A percentile compares a stretch with the other conserved stretches of the same genome.
These are phyloP conservation scores for Siniperca knerii DNA, from an alignment of 2,113 vertebrate species.

Conservation along the genomic window DNA sequence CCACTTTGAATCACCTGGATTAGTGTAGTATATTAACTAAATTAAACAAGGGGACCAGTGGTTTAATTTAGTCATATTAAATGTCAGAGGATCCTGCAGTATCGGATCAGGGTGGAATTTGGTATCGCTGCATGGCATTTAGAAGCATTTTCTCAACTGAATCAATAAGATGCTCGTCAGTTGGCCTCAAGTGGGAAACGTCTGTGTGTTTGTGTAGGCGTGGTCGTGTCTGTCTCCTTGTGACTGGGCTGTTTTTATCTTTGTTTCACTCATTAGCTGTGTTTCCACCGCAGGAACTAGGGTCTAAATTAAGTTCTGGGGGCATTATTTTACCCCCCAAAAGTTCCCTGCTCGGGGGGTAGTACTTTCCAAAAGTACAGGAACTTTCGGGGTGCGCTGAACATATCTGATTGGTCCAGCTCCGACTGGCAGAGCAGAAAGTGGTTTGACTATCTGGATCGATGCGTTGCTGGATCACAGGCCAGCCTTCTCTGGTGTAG, in stretches of 20 bases:
- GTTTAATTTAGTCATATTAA: constrained; percentile 38
- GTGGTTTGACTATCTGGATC: too few species aligned
- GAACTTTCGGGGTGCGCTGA: too few species aligned
- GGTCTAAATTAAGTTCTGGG: too few species aligned
- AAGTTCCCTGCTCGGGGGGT: too few species aligned
- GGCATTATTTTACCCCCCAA: too few species aligned
- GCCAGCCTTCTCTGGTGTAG: too few species aligned
- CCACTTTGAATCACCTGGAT: constrained; percentile 31
- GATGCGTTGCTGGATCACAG: too few species aligned
- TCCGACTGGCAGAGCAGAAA: too few species aligned
- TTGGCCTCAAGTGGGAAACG: constrained; percentile 7
- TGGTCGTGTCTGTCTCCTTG: constrained; percentile 20
- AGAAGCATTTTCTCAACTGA: background rate
- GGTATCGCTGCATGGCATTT: constrained; percentile 33
- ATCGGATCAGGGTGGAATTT: constrained; percentile 14
- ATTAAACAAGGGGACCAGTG: constrained; percentile 26
- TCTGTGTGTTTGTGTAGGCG: constrained; percentile 8
- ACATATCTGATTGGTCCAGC: too few species aligned
- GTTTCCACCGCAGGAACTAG: too few species aligned
- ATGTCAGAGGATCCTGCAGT: constrained; percentile 14
- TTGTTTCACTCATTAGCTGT: background rate
- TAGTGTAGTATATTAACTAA: constrained; percentile 1
- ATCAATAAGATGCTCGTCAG: constrained; percentile 32
- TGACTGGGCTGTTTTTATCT: constrained; percentile 23
- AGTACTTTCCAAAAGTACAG: too few species aligned